phyloP scores from a whole-genome alignment of 2,888 invertebrate genomes.

The Lampropteryx suffumata region DNA sequence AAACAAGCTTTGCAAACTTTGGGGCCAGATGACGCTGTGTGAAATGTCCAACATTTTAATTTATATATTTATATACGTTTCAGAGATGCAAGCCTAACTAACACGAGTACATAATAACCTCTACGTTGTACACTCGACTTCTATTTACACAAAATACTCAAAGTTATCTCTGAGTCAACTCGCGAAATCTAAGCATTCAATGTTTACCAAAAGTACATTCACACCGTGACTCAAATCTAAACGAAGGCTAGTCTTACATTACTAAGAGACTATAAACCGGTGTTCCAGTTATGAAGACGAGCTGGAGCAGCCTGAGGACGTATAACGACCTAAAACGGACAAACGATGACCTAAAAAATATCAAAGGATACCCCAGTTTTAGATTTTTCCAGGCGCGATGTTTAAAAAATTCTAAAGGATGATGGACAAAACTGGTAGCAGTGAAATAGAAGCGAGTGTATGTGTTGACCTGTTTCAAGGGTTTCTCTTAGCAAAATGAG shows the following conservation, averaged over 20 bases:
- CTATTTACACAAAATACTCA: not conserved
- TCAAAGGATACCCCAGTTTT: constrained; percentile 10
- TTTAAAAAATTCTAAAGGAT: constrained; percentile 3
- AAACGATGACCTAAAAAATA: constrained; percentile 9
- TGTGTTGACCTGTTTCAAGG: too few species aligned
- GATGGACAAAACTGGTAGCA: not conserved
- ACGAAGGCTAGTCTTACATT: constrained; percentile 25
- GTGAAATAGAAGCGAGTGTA: too few species aligned
- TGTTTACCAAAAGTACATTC: constrained; percentile 17
- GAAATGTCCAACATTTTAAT: too few species aligned
- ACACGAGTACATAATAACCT: too few species aligned
- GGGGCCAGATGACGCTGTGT: too few species aligned
- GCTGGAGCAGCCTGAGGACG: constrained; percentile 5
- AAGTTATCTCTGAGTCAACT: constrained; percentile 10
- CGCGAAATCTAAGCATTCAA: constrained; percentile 10
- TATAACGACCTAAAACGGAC: too few species aligned
- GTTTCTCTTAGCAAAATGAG: too few species aligned
- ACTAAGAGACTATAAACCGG: constrained; percentile 6
- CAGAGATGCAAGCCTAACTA: too few species aligned
- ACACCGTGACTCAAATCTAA: constrained; percentile 19
- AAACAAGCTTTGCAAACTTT: too few species aligned
- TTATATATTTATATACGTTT: too few species aligned
- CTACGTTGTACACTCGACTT: too few species aligned
- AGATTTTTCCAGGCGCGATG: not conserved
- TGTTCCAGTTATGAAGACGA: constrained; percentile 7